Conservation (phyloP, 2,797 vertebrate genomes). For the Eulemur mongoz region DNA sequence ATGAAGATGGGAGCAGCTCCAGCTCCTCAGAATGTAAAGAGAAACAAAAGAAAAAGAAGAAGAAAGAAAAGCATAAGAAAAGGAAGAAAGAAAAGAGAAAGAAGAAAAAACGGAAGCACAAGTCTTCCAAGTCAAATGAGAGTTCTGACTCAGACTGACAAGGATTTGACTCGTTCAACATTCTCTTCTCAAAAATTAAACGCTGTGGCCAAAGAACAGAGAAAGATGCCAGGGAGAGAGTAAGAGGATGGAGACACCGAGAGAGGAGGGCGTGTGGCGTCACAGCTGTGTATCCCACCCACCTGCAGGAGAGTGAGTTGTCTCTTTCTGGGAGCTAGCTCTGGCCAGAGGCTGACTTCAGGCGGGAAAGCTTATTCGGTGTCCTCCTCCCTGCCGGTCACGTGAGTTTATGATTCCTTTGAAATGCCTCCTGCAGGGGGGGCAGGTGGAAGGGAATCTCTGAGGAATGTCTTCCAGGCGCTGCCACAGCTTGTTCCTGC, state of each 20-base stretch:
- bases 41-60: slow-evolving; percentile 90
- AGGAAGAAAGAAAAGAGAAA: slow-evolving; percentile 90
- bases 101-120: too few species aligned
- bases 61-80: slow-evolving; percentile 90
- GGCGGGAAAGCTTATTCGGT: neutral
- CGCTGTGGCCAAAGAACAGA: slow-evolving; percentile 47
- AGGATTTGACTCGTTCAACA: too few species aligned
- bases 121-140: too few species aligned
- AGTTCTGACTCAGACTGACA: too few species aligned
- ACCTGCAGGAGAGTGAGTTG: neutral
- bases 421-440: too few species aligned
- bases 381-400: neutral
- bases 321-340: neutral
- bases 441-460: neutral
- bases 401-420: neutral
- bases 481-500: neutral
- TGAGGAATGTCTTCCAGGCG: neutral
- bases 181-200: neutral
- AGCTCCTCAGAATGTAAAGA: slow-evolving; percentile 85
- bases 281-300: neutral
- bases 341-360: accelerated
- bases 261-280: neutral
- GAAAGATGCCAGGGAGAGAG: slow-evolving; percentile 23
- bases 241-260: neutral
- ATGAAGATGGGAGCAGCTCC: slow-evolving; percentile 85